Evolutionary conservation across 2,113 vertebrate genomes (phyloP).

Genomic region (Percina caprodes): DNA sequence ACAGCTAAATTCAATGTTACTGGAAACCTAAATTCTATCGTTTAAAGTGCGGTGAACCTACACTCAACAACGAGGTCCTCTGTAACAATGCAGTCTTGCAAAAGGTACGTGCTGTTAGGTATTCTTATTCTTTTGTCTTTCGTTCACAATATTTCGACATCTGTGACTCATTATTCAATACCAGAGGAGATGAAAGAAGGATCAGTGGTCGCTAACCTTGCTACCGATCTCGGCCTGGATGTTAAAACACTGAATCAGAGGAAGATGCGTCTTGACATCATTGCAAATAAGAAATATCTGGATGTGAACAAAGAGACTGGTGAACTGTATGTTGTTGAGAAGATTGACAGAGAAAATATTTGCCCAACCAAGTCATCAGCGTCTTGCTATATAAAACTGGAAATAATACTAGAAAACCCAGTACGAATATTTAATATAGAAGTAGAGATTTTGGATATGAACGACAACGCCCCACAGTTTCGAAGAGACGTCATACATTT

Average conservation of each 20-base stretch:
- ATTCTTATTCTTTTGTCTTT: not conserved
- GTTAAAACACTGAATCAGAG: conserved; percentile 68
- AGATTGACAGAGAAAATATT: conserved; percentile 82
- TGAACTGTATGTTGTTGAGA: conserved; percentile 80
- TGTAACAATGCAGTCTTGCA: not conserved
- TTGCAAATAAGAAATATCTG: conserved; percentile 77
- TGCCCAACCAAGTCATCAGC: conserved; percentile 45
- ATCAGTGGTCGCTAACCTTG: conserved; percentile 83
- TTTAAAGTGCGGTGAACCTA: accelerated
- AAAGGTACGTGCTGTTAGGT: conserved; percentile 30
- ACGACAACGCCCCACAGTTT: conserved; percentile 79
- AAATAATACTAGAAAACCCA: conserved; percentile 80
- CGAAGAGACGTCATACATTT: conserved; percentile 79
- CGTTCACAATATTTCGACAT: not conserved
- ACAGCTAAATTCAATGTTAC: accelerated
- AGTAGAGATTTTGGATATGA: conserved; percentile 76
- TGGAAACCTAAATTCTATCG: accelerated
- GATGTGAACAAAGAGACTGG: conserved; percentile 86
- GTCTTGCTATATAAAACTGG: conserved; percentile 77
- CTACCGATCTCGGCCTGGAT: conserved; percentile 82
- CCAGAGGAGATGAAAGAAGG: conserved; percentile 83
- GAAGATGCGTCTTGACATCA: conserved; percentile 70
- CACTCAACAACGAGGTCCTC: not conserved
- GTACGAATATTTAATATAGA: conserved; percentile 83
- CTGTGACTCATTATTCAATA: conserved; percentile 80